A percentile compares a stretch with the other conserved stretches of the same genome.
phyloP scores from a whole-genome alignment of 2,113 vertebrate species.

The Peromyscus maniculatus region DNA sequence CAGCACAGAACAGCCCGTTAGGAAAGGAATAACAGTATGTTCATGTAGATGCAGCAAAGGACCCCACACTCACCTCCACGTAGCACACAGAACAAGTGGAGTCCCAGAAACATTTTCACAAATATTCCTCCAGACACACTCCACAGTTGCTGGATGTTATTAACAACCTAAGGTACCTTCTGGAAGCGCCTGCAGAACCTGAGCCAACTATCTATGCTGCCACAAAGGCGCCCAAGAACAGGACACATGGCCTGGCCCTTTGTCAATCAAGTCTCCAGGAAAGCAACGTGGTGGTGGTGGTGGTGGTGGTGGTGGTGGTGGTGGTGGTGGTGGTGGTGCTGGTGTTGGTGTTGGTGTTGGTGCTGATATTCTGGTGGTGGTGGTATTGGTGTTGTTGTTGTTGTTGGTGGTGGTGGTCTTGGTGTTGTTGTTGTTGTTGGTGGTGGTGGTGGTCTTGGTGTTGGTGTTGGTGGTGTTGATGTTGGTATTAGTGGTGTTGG shows the following conservation, averaged over 20 bases:
- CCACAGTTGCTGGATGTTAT: not conserved
- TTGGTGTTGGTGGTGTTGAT: too few relatives aligned
- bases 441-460: too few relatives aligned
- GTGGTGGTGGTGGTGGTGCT: too few relatives aligned
- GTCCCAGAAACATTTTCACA: not conserved
- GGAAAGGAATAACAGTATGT: not conserved
- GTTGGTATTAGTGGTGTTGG: too few relatives aligned
- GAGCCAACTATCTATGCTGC: not conserved
- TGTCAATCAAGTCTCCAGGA: accelerated
- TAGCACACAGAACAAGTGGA: not conserved
- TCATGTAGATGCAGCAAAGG: not conserved
- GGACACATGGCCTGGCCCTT: accelerated
- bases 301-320: too few relatives aligned
- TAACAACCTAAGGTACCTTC: not conserved
- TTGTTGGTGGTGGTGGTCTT: too few relatives aligned
- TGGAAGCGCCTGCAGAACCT: too few relatives aligned
- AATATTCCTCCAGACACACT: not conserved
- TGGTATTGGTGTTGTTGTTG: too few relatives aligned
- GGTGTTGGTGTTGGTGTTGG: too few relatives aligned
- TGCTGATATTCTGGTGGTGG: too few relatives aligned
- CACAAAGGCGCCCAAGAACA: not conserved
- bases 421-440: too few relatives aligned
- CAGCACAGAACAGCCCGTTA: accelerated
- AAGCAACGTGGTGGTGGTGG: too few relatives aligned
- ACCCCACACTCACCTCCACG: not conserved